Conservation (phyloP, 2,797 vertebrate species). For the Clamator glandarius region DNA sequence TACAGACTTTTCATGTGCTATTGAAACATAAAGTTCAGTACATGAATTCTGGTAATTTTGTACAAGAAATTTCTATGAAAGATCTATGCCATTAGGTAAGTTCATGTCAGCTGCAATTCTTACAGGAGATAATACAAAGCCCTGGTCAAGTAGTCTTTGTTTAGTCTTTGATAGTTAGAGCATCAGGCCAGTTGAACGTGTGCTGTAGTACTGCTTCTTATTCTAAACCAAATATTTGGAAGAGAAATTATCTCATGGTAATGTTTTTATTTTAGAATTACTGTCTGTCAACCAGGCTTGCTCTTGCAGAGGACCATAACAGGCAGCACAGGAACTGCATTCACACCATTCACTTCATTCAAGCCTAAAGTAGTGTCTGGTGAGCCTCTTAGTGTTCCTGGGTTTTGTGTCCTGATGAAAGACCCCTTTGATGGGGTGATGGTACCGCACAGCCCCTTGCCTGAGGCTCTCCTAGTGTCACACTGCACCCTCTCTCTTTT, state of each 20-base stretch:
- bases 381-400: background rate
- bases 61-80: slow-evolving; percentile 48
- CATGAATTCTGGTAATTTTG: slow-evolving; percentile 71
- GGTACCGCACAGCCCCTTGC: background rate
- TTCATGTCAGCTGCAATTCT: slow-evolving; percentile 70
- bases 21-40: slow-evolving; percentile 58
- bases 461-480: background rate
- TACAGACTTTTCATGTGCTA: slow-evolving; percentile 51
- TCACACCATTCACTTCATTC: fast-evolving
- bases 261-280: background rate
- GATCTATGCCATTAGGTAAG: slow-evolving; percentile 63
- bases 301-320: background rate
- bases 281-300: background rate
- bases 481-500: background rate
- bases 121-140: slow-evolving; percentile 59
- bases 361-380: fast-evolving
- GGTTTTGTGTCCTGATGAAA: background rate
- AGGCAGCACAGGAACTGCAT: background rate
- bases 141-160: slow-evolving; percentile 65
- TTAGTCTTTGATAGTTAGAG: slow-evolving; percentile 59
- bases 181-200: slow-evolving; percentile 12
- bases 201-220: slow-evolving; percentile 28
- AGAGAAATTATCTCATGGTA: background rate
- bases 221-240: background rate
- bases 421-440: background rate